Percentiles rank a stretch among this genome's conserved stretches.
phyloP scores from a whole-genome alignment of 2,888 invertebrate genomes.

The Theodoxus fluviatilis region DNA sequence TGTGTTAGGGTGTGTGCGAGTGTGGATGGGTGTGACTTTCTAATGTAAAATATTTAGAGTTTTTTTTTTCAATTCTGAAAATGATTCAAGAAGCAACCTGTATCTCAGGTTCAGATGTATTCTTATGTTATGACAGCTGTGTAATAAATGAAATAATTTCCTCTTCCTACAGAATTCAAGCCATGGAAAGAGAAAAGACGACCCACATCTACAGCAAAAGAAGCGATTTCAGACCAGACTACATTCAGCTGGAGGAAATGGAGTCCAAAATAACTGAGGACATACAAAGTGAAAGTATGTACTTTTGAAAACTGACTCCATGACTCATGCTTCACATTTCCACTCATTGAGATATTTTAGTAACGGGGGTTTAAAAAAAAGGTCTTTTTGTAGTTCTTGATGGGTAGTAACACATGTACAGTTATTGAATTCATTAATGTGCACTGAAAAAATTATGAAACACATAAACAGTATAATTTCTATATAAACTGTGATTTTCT shows the following conservation, averaged over 20 bases:
- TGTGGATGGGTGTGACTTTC: too few relatives aligned
- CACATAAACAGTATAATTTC: neutral
- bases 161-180: constrained; percentile 49
- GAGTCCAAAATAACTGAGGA: constrained; percentile 49
- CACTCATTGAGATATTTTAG: neutral
- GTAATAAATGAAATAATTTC: neutral
- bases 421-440: too few relatives aligned
- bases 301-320: neutral
- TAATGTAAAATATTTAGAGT: too few relatives aligned
- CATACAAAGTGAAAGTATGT: constrained; percentile 54
- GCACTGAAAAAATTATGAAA: neutral
- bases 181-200: constrained; percentile 57
- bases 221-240: constrained; percentile 56
- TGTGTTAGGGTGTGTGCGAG: neutral
- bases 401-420: too few relatives aligned
- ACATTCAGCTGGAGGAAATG: constrained; percentile 51
- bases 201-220: constrained; percentile 59
- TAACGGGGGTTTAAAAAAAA: neutral
- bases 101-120: neutral
- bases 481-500: neutral
- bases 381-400: neutral
- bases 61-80: too few relatives aligned
- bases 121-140: too few relatives aligned
- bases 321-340: neutral
- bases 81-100: too few relatives aligned